Evolutionary conservation across 2,888 invertebrate genomes (phyloP).

Genomic region (Papilio gigon): DNA sequence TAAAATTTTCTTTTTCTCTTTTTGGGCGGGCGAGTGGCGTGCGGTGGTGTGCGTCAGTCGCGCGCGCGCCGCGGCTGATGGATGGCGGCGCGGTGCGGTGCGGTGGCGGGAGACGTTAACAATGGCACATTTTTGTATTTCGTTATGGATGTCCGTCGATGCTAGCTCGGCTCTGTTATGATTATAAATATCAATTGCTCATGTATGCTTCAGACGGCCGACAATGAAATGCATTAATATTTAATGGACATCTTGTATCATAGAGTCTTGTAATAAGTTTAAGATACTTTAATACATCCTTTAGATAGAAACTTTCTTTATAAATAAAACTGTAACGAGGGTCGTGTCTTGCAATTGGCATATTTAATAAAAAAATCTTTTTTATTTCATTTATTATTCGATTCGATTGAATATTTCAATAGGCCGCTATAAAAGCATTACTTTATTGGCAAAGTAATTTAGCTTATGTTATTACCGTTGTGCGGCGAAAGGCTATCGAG

Average conservation of each 20-base stretch:
- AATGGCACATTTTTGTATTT: slow-evolving; percentile 61
- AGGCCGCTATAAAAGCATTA: not conserved
- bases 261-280: slow-evolving; percentile 15
- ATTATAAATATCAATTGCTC: slow-evolving; percentile 42
- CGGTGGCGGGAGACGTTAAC: slow-evolving; percentile 51
- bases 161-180: slow-evolving; percentile 37
- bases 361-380: slow-evolving; percentile 4
- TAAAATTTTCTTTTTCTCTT: slow-evolving; percentile 80
- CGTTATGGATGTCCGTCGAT: slow-evolving; percentile 41
- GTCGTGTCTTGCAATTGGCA: not conserved
- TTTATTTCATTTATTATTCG: slow-evolving; percentile 7
- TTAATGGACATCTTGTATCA: slow-evolving; percentile 25
- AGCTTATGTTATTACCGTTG: slow-evolving; percentile 13
- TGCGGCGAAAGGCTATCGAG: not conserved
- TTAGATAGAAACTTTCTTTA: slow-evolving; percentile 8
- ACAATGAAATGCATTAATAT: slow-evolving; percentile 36
- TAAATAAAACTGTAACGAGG: slow-evolving; percentile 1
- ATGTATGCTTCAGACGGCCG: slow-evolving; percentile 31
- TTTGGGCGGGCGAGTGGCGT: slow-evolving; percentile 75
- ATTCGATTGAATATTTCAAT: slow-evolving; percentile 17
- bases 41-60: slow-evolving; percentile 77
- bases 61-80: slow-evolving; percentile 74
- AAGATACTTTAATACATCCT: not conserved
- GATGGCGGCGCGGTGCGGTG: slow-evolving; percentile 53
- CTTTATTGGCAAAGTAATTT: slow-evolving; percentile 12